These are phyloP conservation scores for Fregata magnificens DNA, from an alignment of 2,113 vertebrate genomes.

Conservation along the genomic window DNA sequence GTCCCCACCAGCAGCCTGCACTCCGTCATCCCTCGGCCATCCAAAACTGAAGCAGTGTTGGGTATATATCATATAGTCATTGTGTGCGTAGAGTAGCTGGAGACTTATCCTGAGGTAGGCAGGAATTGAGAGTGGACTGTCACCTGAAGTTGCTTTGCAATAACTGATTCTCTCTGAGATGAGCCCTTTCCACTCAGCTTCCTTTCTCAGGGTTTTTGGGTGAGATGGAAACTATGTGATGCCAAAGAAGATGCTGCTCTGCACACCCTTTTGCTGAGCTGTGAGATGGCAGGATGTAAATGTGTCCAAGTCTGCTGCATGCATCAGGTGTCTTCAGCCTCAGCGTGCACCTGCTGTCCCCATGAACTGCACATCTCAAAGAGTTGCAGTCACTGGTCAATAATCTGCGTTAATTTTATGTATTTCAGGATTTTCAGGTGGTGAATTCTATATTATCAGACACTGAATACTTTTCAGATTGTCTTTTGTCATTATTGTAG, in stretches of 20 bases:
- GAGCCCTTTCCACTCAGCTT: neutral
- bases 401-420: neutral
- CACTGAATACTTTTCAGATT: neutral
- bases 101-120: no score
- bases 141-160: neutral
- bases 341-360: accelerated
- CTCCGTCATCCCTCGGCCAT: neutral
- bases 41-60: neutral
- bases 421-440: neutral
- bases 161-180: neutral
- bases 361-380: neutral
- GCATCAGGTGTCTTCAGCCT: neutral
- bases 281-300: neutral
- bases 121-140: neutral
- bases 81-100: neutral
- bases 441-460: neutral
- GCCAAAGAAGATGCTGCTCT: neutral
- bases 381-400: neutral
- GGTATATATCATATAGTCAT: neutral
- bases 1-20: neutral
- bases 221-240: neutral
- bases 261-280: neutral
- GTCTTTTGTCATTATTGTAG: neutral
- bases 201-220: neutral
- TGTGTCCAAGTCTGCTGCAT: neutral